Evolutionary conservation across 2,888 invertebrate genomes (phyloP), one percentile per base, ranked within the genome.

Genomic region (Diploptera punctata): DNA sequence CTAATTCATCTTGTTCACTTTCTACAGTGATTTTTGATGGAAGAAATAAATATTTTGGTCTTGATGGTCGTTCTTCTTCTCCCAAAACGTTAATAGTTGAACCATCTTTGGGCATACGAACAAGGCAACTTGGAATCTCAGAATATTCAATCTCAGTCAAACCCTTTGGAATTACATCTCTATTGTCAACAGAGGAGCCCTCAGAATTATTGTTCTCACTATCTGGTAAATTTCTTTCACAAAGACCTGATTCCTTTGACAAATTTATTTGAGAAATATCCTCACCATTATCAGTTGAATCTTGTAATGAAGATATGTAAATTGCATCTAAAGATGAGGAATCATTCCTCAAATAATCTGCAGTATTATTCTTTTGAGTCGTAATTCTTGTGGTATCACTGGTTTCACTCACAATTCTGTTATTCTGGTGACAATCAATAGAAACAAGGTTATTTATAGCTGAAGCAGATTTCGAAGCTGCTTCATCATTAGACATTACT

Each of bases 11-110:
- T 18, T 60, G 44, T 18, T 65, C 60, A 70, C 67, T 65, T 3
- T 67, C 69, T 21, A 73, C 43, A 9, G 54, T 67, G 21, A 73
- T 73, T 31, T 70, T 73, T 38, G 73, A 79, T n/a, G 81, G 81
- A 18, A 83, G 77, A 74, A 81, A 80, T 31, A 83, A 76, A 73
- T 80, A 81, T 21, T 81, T 81, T 10, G 83, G 82, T 52, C 82
- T 78, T 70, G 78, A 70, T 13, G 75, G 76, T 18, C 72, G 65
- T 54, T 73, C 75, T 44, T 75, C 74, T 33, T 75, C 75, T 9
- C 72, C 74, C 26, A 72, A 19, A 31, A 75, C 75, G 62, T 73
- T 67, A 26, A 74, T 71, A 19, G 62, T 67, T 61, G 18, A 54
- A 33, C 68, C 73, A 44, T 74, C 73, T 29, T 67, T 54, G 13